Evolutionary conservation across 2,797 vertebrate species (phyloP), one percentile per base, ranked within the genome.

Genomic region (Morus bassanus): DNA sequence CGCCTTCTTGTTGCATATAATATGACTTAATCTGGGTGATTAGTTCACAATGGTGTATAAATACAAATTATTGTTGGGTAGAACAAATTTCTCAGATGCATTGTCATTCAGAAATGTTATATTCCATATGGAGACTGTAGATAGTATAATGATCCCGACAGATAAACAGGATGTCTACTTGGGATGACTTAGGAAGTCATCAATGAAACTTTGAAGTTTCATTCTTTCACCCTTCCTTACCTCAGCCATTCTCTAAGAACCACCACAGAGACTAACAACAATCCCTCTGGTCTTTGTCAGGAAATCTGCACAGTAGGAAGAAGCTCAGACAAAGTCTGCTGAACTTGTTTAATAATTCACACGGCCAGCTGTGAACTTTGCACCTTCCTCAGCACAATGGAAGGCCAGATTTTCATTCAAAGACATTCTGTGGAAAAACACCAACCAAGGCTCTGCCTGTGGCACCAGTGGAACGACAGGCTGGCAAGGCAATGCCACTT

Each of bases 331-430:
- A 37, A 91, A 63, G 25, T 53, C 70, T 60, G 18, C 27, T 84
- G 81, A 57, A 48, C 17, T 65, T 73, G 24, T 46, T 84, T 70
- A 33, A 51, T 54, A 76, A 48, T 23, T 11, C 6, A 30, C 15
- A 19, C 0, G 0, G 8, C 7, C 24, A 46, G 13, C 18, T 73
- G 25, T 65, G 56, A 89, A 19, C n/a, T 80, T 48, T n/a, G 13
- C 0, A 2, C 45, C 12, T 75, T 90, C 37, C 63, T 65, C 4
- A 4, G 51, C 11, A 77, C 5, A 11, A 28, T 18, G 18, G 28
- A 68, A 64, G n/a, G 37, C 31, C 17, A 57, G 28, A 22, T 81
- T 75, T 78, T 67, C 43, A 73, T 69, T 83, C n/a, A 35, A 92
- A 80, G 37, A 17, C 5, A 27, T 65, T 80, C 41, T 77, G 25